Evolutionary conservation across 2,113 vertebrate genomes (phyloP).

Genomic region (Chaetops frenatus): DNA sequence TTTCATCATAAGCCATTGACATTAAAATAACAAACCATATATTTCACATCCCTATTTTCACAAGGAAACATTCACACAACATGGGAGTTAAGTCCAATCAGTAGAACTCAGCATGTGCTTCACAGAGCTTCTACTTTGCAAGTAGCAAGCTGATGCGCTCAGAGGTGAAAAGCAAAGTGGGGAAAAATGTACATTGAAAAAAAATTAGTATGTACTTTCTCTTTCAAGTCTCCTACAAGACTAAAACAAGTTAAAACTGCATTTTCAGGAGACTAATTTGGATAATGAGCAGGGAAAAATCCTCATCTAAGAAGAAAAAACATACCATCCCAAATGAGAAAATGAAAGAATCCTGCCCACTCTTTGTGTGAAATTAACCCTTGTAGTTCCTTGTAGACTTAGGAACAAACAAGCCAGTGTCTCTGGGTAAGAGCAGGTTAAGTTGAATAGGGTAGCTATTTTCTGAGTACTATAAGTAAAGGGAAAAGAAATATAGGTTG

Average conservation of each 20-base stretch:
- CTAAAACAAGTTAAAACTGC: not conserved
- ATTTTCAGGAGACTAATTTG: not conserved
- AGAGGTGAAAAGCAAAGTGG: not conserved
- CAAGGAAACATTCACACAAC: not conserved
- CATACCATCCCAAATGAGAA: not conserved
- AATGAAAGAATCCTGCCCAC: not conserved
- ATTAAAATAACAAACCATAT: constrained; percentile 37
- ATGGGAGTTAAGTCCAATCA: not conserved
- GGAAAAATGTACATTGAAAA: not conserved
- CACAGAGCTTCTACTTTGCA: not conserved
- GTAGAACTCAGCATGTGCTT: not conserved
- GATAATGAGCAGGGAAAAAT: not conserved
- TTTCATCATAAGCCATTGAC: not conserved
- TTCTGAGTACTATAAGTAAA: not conserved
- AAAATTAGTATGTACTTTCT: not conserved
- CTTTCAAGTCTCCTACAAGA: not conserved
- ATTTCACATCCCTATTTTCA: constrained; percentile 43
- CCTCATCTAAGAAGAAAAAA: not conserved
- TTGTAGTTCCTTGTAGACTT: not conserved
- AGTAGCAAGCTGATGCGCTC: not conserved
- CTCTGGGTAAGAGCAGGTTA: not conserved
- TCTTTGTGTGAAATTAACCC: not conserved
- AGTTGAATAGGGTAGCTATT: not conserved
- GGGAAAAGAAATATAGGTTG: not conserved
- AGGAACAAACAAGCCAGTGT: not conserved